These are phyloP conservation scores for Stenchaetothrips biformis DNA, from an alignment of 2,888 invertebrate species.

Conservation along the genomic window DNA sequence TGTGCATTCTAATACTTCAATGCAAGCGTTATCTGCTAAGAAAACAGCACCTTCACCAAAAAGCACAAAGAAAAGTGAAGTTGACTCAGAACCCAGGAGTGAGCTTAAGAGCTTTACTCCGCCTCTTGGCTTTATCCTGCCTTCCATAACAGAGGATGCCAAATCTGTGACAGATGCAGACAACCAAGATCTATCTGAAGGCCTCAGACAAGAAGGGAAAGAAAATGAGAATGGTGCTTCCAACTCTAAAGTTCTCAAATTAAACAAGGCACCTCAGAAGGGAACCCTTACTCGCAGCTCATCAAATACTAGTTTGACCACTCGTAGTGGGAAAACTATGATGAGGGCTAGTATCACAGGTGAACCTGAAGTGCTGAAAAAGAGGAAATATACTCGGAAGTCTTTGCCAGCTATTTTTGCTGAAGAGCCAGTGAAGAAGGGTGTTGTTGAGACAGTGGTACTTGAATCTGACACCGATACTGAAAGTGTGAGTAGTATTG, in stretches of 20 bases:
- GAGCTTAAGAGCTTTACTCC: background rate
- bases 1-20: background rate
- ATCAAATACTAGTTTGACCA: background rate
- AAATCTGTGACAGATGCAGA: background rate
- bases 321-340: background rate
- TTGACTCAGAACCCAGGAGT: background rate
- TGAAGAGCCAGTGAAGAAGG: background rate
- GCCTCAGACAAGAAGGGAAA: background rate
- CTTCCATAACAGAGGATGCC: background rate
- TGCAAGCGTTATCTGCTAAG: background rate
- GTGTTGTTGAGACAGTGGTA: background rate
- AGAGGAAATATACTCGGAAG: background rate
- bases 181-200: background rate
- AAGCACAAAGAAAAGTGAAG: background rate
- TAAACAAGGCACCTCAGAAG: background rate
- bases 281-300: background rate
- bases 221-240: background rate
- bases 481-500: background rate
- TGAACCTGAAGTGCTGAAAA: background rate
- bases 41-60: conserved; percentile 1
- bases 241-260: background rate
- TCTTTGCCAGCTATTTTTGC: background rate
- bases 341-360: background rate
- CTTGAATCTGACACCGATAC: background rate
- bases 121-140: background rate